phyloP scores from a whole-genome alignment of 2,888 invertebrate species.

The Phrixothrix hirtus region DNA sequence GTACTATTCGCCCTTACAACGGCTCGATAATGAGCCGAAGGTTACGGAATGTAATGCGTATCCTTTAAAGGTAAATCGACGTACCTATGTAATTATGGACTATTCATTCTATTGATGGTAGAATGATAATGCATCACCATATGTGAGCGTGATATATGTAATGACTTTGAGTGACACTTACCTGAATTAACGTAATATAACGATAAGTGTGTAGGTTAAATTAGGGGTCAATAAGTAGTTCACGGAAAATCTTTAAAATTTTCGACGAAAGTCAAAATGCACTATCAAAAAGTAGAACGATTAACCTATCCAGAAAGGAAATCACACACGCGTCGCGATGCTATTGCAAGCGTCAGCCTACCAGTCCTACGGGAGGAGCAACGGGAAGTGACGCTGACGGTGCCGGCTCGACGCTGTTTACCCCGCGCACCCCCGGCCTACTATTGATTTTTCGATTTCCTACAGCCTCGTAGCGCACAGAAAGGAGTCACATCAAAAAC shows the following conservation, averaged over 20 bases:
- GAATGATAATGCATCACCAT: no score
- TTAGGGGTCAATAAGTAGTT: not conserved
- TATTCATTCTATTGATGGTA: no score
- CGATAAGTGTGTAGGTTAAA: not conserved
- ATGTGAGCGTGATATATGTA: not conserved
- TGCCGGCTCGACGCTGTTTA: conserved; percentile 36
- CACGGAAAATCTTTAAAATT: conserved; percentile 2
- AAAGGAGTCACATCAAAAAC: conserved; percentile 41
- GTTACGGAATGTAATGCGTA: not conserved
- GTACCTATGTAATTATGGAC: no score
- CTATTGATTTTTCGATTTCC: conserved; percentile 41
- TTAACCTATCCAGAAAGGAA: conserved; percentile 26
- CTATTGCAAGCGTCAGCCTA: conserved; percentile 30
- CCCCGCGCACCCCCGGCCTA: conserved; percentile 35
- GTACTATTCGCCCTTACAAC: not conserved
- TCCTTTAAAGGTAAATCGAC: not conserved
- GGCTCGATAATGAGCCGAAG: not conserved
- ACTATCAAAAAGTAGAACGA: conserved; percentile 27
- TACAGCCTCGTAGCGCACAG: conserved; percentile 41
- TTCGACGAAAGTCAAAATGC: conserved; percentile 12
- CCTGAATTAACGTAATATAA: conserved; percentile 3
- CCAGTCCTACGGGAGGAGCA: conserved; percentile 38
- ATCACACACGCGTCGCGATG: conserved; percentile 34
- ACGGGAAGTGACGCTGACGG: conserved; percentile 40
- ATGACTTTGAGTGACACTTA: conserved; percentile 5